Base-by-base conservation (phyloP, 2,888 invertebrate genomes). In the Pycnomerus fuliginosus region DNA sequence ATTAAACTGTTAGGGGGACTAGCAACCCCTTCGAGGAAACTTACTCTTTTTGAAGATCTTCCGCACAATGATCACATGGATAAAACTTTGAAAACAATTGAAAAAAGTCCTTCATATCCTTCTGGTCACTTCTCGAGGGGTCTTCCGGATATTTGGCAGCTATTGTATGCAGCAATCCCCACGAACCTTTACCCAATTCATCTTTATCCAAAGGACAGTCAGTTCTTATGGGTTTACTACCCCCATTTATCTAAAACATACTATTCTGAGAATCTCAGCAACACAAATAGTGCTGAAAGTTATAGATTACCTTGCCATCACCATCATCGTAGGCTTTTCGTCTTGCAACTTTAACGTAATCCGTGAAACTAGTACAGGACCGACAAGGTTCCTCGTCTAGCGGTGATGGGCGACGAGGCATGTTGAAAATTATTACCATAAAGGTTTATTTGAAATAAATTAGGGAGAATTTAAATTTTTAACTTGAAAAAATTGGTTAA, bases 111-210 rank as follows among this genome's bases (percentile, higher is more conserved):
- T 76, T 79, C 84, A 96, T 90, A 53, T 91, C 85, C 1, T 76
- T 74, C 34, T 85, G 80, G 58, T 95, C 82, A 27, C 77, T 71
- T 3, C 72, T 71, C 0, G 82, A 80, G 0, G 99, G 97, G 55
- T 82, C 80, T 2, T 87, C 84, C 0, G 98, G 95, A 73, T 86
- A 99, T 69, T 93, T 90, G 0, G 95, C 91, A 2, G 94, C 95
- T 84, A 98, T 94, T 0, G 98, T 91, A 68, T 99, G 99, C 2
- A 99, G 77, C 56, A 98, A 83, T 3, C 89, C 84, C 99, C 99
- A 99, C 2, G 97, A 89, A 34, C 82, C 80, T 2, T 80, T 78
- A 14, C 90, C 90, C 27, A 90, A 70, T 50, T 84, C 83, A 48
- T 85, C 83, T 64, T 83, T 89, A 62, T 89, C 88, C 41, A 90